A percentile compares a stretch with the other conserved stretches of the same genome.
phyloP scores from a whole-genome alignment of 2,113 vertebrate genomes.

The Sinocyclocheilus anshuiensis region DNA sequence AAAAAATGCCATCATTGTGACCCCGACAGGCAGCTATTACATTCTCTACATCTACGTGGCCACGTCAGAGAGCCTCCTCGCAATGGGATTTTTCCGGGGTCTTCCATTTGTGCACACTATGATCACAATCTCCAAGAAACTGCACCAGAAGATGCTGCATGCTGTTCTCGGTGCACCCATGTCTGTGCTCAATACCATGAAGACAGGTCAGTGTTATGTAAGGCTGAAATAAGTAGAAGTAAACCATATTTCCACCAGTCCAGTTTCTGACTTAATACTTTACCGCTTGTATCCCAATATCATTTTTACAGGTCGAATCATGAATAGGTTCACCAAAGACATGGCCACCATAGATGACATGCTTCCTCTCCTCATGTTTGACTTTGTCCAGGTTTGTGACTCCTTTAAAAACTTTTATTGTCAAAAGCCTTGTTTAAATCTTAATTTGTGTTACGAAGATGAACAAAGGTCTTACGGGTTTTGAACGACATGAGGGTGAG shows the following conservation, averaged over 20 bases:
- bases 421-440: neutral
- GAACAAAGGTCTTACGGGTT: too few relatives aligned
- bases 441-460: too few relatives aligned
- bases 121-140: constrained; percentile 90
- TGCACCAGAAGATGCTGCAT: constrained; percentile 91
- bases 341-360: constrained; percentile 92
- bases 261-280: neutral
- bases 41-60: constrained; percentile 95
- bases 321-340: constrained; percentile 97
- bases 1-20: constrained; percentile 78
- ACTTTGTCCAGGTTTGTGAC: constrained; percentile 89
- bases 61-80: constrained; percentile 90
- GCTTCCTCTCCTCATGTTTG: constrained; percentile 93
- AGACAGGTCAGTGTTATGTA: constrained; percentile 81
- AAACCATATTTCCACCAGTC: neutral
- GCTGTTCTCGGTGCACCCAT: constrained; percentile 92
- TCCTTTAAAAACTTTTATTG: neutral
- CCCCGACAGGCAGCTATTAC: constrained; percentile 85
- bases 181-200: constrained; percentile 89
- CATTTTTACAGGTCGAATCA: constrained; percentile 83
- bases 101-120: constrained; percentile 90
- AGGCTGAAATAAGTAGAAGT: neutral
- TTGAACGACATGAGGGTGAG: too few relatives aligned
- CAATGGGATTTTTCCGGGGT: constrained; percentile 88
- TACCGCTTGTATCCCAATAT: constrained; percentile 41